These are phyloP conservation scores for Neuroscelio doddi DNA, from an alignment of 2,888 invertebrate species.

Conservation along the genomic window DNA sequence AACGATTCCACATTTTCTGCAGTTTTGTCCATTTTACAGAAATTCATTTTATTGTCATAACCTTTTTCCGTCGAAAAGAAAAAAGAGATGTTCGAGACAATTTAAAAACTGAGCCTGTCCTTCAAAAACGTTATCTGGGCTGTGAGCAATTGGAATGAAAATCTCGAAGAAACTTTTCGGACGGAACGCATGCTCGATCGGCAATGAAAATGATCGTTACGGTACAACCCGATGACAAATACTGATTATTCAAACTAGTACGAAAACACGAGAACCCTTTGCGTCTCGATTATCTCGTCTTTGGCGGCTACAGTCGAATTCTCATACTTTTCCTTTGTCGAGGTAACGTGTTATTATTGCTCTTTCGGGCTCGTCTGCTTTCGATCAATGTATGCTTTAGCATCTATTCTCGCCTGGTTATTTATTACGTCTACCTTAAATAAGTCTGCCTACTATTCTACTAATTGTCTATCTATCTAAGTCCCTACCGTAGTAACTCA, in stretches of 20 bases:
- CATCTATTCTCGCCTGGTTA: not conserved
- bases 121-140: too few relatives aligned
- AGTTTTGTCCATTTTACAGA: too few relatives aligned
- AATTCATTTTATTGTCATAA: too few relatives aligned
- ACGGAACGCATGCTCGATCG: slow-evolving; percentile 35
- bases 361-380: slow-evolving; percentile 14
- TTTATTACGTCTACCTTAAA: slow-evolving; percentile 21
- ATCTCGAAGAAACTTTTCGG: slow-evolving; percentile 25
- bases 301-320: not conserved
- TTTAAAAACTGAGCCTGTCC: too few relatives aligned
- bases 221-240: slow-evolving; percentile 26
- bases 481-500: not conserved
- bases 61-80: too few relatives aligned
- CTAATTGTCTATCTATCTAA: slow-evolving; percentile 28
- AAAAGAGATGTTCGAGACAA: too few relatives aligned
- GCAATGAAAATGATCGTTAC: slow-evolving; percentile 14
- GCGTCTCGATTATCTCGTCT: not conserved
- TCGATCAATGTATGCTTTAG: slow-evolving; percentile 17
- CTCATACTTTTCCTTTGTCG: slow-evolving; percentile 7
- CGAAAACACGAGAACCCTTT: not conserved
- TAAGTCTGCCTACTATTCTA: slow-evolving; percentile 22
- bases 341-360: slow-evolving; percentile 20
- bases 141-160: slow-evolving; percentile 27
- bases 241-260: slow-evolving; percentile 24
- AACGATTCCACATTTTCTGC: too few relatives aligned